A percentile compares a stretch with the other conserved stretches of the same genome.
Conservation (phyloP, 2,888 invertebrate genomes). For the Heliconius sara region DNA sequence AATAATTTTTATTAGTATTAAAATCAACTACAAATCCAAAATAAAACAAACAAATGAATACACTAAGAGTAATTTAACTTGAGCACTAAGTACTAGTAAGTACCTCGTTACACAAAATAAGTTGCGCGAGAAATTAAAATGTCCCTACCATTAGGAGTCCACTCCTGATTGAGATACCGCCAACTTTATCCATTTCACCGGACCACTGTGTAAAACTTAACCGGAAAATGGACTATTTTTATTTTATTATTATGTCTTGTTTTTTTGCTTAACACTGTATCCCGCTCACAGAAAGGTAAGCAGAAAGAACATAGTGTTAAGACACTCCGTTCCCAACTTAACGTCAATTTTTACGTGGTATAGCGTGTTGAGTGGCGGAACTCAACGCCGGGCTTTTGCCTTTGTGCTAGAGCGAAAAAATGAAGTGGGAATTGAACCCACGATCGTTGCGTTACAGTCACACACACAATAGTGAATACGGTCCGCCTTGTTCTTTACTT, state of each 20-base stretch:
- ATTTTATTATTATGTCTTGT: neutral
- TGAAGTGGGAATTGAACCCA: no score
- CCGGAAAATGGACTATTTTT: neutral
- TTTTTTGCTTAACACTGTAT: neutral
- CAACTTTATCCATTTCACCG: constrained; percentile 9
- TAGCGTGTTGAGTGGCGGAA: no score
- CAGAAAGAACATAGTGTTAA: no score
- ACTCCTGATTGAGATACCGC: neutral
- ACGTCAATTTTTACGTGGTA: no score
- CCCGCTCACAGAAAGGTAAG: no score
- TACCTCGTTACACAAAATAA: constrained; percentile 21
- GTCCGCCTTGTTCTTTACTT: no score
- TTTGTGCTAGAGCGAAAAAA: no score
- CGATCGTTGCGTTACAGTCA: no score
- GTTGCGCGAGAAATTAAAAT: constrained; percentile 41
- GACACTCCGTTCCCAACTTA: no score
- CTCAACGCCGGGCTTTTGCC: no score
- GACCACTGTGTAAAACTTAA: neutral
- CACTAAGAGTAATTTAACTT: neutral
- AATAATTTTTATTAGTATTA: neutral
- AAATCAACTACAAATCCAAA: neutral
- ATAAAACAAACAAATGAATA: neutral
- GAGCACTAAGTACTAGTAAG: constrained; percentile 1
- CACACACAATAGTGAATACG: no score
- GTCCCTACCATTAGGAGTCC: constrained; percentile 36